phyloP scores from a whole-genome alignment of 2,888 invertebrate genomes.

The Andrena haemorrhoa region DNA sequence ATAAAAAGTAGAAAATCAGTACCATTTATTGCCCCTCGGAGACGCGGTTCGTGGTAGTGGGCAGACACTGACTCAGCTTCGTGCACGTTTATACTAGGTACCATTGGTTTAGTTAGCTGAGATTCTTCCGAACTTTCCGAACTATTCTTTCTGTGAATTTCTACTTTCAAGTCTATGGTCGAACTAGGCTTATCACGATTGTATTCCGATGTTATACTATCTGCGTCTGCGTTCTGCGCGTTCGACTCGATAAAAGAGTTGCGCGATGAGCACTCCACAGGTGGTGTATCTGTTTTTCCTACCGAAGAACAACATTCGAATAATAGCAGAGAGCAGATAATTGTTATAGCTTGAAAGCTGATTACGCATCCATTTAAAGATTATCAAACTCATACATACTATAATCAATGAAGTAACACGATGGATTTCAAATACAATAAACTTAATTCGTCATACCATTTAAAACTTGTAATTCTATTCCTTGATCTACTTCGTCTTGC shows the following conservation, averaged over 20 bases:
- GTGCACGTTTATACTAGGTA: constrained; percentile 77
- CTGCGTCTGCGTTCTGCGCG: constrained; percentile 83
- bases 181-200: constrained; percentile 83
- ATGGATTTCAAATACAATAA: constrained; percentile 8
- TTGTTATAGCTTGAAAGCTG: not conserved
- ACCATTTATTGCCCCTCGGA: constrained; percentile 77
- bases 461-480: constrained; percentile 82
- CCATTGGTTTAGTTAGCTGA: constrained; percentile 78
- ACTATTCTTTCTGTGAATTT: constrained; percentile 96
- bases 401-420: not conserved
- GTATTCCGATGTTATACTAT: constrained; percentile 84
- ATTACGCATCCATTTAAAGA: not conserved
- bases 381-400: not conserved
- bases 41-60: constrained; percentile 74
- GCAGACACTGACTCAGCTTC: constrained; percentile 77
- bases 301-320: not conserved
- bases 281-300: constrained; percentile 85
- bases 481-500: constrained; percentile 82
- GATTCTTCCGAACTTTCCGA: constrained; percentile 94
- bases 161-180: constrained; percentile 93
- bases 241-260: constrained; percentile 85
- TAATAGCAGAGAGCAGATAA: not conserved
- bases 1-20: constrained; percentile 43
- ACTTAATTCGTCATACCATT: constrained; percentile 75
- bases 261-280: constrained; percentile 86